A percentile compares a stretch with the other conserved stretches of the same genome.
Conservation (phyloP, 1,140 invertebrate genomes). For the Brachionus rotundiformis region DNA sequence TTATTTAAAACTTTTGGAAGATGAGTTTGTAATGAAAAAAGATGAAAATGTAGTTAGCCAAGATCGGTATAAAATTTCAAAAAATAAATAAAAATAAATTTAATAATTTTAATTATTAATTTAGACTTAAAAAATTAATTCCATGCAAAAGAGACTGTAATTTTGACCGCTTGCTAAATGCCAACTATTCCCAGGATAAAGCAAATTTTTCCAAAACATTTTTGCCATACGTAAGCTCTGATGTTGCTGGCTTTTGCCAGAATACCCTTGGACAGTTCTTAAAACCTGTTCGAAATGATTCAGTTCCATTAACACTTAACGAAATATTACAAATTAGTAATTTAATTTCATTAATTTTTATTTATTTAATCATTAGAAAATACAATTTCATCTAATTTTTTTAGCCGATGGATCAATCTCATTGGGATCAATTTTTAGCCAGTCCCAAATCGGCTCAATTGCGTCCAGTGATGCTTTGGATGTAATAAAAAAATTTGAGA, state of each 20-base stretch:
- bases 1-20: neutral
- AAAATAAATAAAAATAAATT: no score
- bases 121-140: constrained; percentile 1
- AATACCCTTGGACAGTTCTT: neutral
- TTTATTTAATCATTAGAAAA: no score
- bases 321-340: neutral
- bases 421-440: neutral
- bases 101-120: no score
- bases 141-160: constrained; percentile 15
- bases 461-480: neutral
- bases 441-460: neutral
- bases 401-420: neutral
- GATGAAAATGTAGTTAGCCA: neutral
- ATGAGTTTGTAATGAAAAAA: neutral
- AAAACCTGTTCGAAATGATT: neutral
- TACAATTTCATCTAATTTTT: neutral
- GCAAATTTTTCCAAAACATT: neutral
- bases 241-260: neutral
- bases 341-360: no score
- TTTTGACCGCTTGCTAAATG: constrained; percentile 1
- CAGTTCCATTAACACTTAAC: neutral
- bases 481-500: neutral
- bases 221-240: neutral
- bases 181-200: neutral
- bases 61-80: neutral